These are phyloP conservation scores for Morelia viridis DNA, from an alignment of 2,797 vertebrate species.

Conservation along the genomic window DNA sequence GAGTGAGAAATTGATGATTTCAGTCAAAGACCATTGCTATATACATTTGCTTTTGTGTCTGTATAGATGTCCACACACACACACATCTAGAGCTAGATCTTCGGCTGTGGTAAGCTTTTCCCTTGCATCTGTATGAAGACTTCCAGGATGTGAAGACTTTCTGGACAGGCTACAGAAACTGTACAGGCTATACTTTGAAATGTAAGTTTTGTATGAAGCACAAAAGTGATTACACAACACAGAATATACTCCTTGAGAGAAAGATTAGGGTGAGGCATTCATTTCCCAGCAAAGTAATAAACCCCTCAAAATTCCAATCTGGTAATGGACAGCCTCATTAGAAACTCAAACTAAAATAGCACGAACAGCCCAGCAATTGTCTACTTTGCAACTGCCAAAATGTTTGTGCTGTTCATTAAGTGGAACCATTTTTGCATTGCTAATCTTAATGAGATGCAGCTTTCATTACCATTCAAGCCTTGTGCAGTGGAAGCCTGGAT, in stretches of 20 bases:
- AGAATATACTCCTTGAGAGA: background rate
- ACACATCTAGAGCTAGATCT: background rate
- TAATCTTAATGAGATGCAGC: slow-evolving; percentile 60
- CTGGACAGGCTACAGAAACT: background rate
- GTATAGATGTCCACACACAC: background rate
- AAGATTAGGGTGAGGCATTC: slow-evolving; percentile 39
- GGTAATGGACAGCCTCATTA: slow-evolving; percentile 66
- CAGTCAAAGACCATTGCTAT: background rate
- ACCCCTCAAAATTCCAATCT: slow-evolving; percentile 60
- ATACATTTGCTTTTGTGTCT: background rate
- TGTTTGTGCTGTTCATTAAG: slow-evolving; percentile 64
- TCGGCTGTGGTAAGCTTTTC: background rate
- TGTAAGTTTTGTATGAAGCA: background rate
- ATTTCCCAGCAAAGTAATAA: slow-evolving; percentile 62
- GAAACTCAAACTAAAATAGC: slow-evolving; percentile 48
- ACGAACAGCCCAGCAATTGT: slow-evolving; percentile 48
- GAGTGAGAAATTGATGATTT: background rate
- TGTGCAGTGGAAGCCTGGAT: slow-evolving; percentile 51
- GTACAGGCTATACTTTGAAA: background rate
- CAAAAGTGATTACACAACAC: slow-evolving; percentile 18
- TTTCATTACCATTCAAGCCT: slow-evolving; percentile 57
- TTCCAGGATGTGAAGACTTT: slow-evolving; percentile 15
- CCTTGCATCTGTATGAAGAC: background rate
- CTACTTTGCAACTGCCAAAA: slow-evolving; percentile 59
- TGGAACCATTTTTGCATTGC: slow-evolving; percentile 66